Evolutionary conservation across 2,113 vertebrate species (phyloP), one percentile per base, ranked within the genome.

Genomic region (Symphodus melops): DNA sequence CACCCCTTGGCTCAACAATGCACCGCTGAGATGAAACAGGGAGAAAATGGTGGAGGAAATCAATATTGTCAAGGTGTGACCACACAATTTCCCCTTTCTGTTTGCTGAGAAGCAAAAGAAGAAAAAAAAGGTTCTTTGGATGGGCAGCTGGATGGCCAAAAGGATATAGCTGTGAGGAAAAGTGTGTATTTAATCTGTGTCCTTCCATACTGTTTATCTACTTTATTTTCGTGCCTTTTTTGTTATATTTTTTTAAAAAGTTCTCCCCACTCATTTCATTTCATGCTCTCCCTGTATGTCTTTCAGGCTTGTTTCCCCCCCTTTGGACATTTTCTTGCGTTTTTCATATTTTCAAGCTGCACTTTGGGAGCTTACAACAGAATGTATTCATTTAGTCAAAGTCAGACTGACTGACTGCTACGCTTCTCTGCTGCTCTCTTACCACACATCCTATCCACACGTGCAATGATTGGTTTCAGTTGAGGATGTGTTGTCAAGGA

Each of bases 321-420:
- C 52, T 67, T n/a, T 14, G 14, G 62, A 52, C 39, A 5, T 73
- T 56, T 69, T 49, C 25, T 51, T 55, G 46, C 59, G 2, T 25
- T 25, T 65, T 44, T 81, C 60, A 81, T 74, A 89, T 72, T n/a
- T 86, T 82, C 75, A 72, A 86, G 84, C 60, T 73, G 72, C 81
- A 48, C 36, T 41, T 44, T 69, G 36, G 21, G 42, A 58, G 82
- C 86, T 88, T 90, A 90, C 75, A 85, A 72, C 54, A 68, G 53
- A 77, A 74, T 37, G 68, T 76, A 53, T 83, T 89, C 78, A 75
- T 81, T 85, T 60, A 74, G 69, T 70, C 68, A 42, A 77, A 82
- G 63, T 81, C 66, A 75, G 59, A 63, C 58, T 20, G 54, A 41
- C 68, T 28, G 28, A 62, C 62, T 54, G 66, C 59, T 36, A 41